Percentiles rank a stretch among this genome's conserved stretches.
Evolutionary conservation across 2,113 vertebrate genomes (phyloP).

Genomic region (Daubentonia madagascariensis): DNA sequence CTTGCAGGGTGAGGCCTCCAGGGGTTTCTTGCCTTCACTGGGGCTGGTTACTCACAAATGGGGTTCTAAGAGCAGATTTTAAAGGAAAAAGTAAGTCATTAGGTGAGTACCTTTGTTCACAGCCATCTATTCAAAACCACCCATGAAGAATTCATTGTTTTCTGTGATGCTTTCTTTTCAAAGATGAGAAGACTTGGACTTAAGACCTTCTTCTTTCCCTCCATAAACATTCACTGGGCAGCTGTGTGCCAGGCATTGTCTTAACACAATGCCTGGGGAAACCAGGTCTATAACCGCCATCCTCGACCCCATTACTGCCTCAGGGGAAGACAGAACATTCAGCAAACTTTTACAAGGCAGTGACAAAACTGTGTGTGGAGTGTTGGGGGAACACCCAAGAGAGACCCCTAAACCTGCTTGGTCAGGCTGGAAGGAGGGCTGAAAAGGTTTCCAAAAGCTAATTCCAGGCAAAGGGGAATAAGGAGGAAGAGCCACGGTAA

Average conservation of each 20-base stretch:
- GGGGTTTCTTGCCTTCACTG: background rate
- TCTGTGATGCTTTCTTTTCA: background rate
- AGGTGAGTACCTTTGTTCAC: background rate
- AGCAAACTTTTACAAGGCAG: background rate
- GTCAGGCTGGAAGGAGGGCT: background rate
- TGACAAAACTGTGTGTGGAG: background rate
- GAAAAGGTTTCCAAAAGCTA: background rate
- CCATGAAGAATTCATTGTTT: background rate
- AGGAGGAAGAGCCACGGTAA: background rate
- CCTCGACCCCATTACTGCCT: background rate
- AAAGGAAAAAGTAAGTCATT: background rate
- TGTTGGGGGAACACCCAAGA: too few relatives aligned
- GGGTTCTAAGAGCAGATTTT: background rate
- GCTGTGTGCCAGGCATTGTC: background rate
- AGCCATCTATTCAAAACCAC: background rate
- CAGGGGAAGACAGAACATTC: background rate
- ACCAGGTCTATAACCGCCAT: background rate
- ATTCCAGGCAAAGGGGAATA: background rate
- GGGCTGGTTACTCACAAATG: background rate
- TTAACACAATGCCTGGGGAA: background rate
- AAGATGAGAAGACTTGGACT: background rate
- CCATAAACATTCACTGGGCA: background rate
- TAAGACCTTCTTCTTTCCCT: background rate
- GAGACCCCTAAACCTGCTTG: background rate
- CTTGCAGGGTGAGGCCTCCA: rapidly evolving